Base-by-base conservation (phyloP, 2,797 vertebrate species). In the Malurus leucopterus region DNA sequence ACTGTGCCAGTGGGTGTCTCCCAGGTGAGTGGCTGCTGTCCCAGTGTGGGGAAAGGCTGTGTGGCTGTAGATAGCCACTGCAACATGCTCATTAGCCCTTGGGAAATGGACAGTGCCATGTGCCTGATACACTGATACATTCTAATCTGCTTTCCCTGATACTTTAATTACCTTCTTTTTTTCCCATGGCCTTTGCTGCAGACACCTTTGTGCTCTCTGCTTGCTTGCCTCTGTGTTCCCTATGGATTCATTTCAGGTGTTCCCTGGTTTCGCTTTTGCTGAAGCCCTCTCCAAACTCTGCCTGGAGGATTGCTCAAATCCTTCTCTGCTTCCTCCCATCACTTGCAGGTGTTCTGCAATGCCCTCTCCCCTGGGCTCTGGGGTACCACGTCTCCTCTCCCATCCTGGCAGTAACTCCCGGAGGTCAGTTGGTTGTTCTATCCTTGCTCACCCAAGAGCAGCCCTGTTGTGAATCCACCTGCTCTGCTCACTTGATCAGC, bases 61-160 rank as follows among this genome's bases (percentile, higher is more conserved):
- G 53, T 43, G 50, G 13, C 62, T 36, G 3, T 19, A 5, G 26
- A 9, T 32, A 16, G 13, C 20, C 10, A 2, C n/a, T 72, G 79
- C 27, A 84, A 9, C 1, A 0, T 43, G 40, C 54, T 36, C 6
- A 0, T 59, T 26, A 30, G 43, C 57, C 36, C 24, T 23, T n/a
- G 50, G 53, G 62, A 69, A 72, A 27, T 4, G 29, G 59, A 7
- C 26, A 15, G 18, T 2, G 13, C 22, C 0, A 0, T 15, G 55
- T 62, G 40, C 50, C 49, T 50, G 27, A 32, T 23, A 26, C 3
- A 2, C 32, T 18, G 23, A n/a, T 41, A 32, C 27, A 38, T 85
- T 83, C 34, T 51, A 49, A 22, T 4, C n/a, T 71, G 11, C 17
- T 21, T 72, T 53, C 40, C 57, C 16, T 12, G 12, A 15, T n/a